Evolutionary conservation across 2,113 vertebrate species (phyloP).

Genomic region (Pseudorectes ferrugineus): DNA sequence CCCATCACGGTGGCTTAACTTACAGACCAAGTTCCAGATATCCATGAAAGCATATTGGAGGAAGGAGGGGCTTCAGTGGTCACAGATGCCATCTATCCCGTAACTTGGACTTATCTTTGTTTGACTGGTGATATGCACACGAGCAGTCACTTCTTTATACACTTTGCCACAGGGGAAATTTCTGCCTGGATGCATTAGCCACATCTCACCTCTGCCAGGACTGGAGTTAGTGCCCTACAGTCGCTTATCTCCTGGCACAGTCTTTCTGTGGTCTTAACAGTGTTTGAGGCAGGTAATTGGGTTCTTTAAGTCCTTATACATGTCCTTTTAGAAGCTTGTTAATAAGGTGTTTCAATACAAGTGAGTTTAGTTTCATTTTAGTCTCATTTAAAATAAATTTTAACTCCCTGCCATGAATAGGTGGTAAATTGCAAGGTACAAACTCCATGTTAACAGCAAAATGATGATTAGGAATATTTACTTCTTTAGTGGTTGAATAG

Average conservation of each 20-base stretch:
- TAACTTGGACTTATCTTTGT: background rate
- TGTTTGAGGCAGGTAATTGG: background rate
- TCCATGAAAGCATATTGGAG: background rate
- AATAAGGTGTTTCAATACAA: background rate
- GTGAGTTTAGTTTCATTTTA: background rate
- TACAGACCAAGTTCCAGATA: background rate
- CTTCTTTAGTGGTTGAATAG: background rate
- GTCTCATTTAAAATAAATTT: background rate
- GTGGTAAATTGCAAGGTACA: background rate
- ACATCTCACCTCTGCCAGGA: background rate
- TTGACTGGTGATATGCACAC: accelerated
- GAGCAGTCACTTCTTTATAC: background rate
- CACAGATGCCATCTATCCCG: background rate
- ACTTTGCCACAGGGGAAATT: background rate
- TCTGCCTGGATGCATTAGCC: background rate
- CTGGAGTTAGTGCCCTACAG: too few relatives aligned
- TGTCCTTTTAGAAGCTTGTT: background rate
- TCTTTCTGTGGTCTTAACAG: background rate
- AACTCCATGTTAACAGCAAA: background rate
- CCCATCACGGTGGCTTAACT: background rate
- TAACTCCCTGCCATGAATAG: background rate
- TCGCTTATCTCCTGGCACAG: background rate
- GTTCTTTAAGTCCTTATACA: background rate
- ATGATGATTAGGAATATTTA: background rate
- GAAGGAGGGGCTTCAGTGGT: background rate